These are phyloP conservation scores for Neoitamus cyanurus DNA, from an alignment of 2,888 invertebrate genomes.

Conservation along the genomic window DNA sequence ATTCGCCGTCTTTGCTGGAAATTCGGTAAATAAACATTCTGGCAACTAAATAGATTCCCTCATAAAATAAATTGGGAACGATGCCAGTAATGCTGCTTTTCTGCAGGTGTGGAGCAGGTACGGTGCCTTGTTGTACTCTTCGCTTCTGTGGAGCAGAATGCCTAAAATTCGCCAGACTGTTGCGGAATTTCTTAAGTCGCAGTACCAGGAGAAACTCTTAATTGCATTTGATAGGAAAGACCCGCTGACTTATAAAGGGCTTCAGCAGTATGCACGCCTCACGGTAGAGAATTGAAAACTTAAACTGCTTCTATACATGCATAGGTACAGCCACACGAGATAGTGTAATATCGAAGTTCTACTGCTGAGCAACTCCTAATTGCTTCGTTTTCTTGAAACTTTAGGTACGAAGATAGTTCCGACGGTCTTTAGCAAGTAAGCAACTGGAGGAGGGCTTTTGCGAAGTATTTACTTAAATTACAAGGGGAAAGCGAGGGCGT, in stretches of 20 bases:
- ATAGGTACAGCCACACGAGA: background rate
- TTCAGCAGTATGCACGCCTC: background rate
- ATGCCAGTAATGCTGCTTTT: background rate
- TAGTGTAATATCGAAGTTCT: background rate
- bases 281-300: background rate
- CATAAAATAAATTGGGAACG: background rate
- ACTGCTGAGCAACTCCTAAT: background rate
- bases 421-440: background rate
- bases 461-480: background rate
- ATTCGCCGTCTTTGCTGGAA: background rate
- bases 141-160: background rate
- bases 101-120: background rate
- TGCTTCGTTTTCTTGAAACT: background rate
- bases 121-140: background rate
- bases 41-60: background rate
- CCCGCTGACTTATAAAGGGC: background rate
- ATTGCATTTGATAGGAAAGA: background rate
- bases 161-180: background rate
- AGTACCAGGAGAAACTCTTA: background rate
- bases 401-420: background rate
- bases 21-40: background rate
- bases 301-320: background rate
- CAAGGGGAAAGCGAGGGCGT: background rate
- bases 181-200: background rate
- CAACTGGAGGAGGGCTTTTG: background rate